These are phyloP conservation scores for Thamnaconus septentrionalis DNA, from an alignment of 2,113 vertebrate genomes.

Conservation along the genomic window DNA sequence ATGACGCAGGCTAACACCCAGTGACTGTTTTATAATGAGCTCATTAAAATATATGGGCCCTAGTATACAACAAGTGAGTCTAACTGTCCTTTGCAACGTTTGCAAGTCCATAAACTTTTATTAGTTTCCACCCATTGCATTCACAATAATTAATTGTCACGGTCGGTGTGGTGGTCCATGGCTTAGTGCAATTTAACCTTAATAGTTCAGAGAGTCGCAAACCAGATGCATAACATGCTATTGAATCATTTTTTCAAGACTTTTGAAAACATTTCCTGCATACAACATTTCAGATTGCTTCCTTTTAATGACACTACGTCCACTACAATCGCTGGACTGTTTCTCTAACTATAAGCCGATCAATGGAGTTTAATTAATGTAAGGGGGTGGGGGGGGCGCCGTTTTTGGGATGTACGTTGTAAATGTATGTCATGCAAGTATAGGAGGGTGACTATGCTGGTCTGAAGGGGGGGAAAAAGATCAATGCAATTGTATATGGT, in stretches of 20 bases:
- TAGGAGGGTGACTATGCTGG: conserved; percentile 11
- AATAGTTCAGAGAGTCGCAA: background rate
- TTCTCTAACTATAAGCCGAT: background rate
- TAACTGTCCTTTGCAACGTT: conserved; percentile 64
- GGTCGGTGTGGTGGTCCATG: conserved; percentile 56
- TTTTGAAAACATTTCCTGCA: background rate
- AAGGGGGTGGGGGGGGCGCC: background rate
- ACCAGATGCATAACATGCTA: no score
- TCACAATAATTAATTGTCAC: conserved; percentile 68
- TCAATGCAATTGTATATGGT: conserved; percentile 24
- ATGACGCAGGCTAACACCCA: conserved; percentile 40
- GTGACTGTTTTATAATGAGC: conserved; percentile 68
- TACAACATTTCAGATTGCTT: background rate
- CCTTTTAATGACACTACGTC: no score
- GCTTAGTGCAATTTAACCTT: conserved; percentile 58
- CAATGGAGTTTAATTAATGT: conserved; percentile 1
- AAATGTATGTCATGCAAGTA: conserved; percentile 15
- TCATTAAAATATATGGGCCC: conserved; percentile 69
- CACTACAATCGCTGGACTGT: no score
- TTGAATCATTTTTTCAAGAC: no score
- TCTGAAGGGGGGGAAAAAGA: conserved; percentile 19
- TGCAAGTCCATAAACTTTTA: conserved; percentile 77
- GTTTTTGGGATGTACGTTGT: conserved; percentile 11
- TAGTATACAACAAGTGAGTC: conserved; percentile 71
- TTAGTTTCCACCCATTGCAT: conserved; percentile 63